phyloP scores from a whole-genome alignment of 1,140 invertebrate genomes.

The Sitophilus oryzae region DNA sequence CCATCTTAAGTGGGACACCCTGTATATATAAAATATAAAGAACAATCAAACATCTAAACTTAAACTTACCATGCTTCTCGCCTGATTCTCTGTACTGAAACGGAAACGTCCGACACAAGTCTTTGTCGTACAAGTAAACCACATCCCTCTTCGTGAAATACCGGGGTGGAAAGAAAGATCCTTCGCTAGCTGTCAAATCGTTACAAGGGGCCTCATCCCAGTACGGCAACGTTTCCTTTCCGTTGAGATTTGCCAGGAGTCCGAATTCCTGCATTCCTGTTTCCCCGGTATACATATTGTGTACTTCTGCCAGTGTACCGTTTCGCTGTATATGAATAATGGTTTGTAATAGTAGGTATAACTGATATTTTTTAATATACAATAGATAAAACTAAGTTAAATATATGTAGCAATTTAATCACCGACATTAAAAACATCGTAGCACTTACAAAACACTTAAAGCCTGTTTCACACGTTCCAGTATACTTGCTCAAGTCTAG shows the following conservation, averaged over 20 bases:
- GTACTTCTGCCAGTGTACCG: conserved; percentile 71
- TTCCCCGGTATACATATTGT: conserved; percentile 73
- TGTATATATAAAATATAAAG: too few species aligned
- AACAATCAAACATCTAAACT: too few species aligned
- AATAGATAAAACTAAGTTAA: too few species aligned
- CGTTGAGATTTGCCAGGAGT: conserved; percentile 69
- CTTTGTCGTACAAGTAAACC: conserved; percentile 77
- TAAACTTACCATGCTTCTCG: conserved; percentile 57
- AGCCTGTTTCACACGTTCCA: too few species aligned
- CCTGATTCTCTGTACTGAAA: conserved; percentile 62
- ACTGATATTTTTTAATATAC: too few species aligned
- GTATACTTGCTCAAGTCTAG: too few species aligned
- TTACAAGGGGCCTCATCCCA: conserved; percentile 75
- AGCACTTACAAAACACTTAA: too few species aligned
- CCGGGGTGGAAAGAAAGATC: conserved; percentile 74
- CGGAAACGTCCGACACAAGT: conserved; percentile 73
- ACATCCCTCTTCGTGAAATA: conserved; percentile 65
- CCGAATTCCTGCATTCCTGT: conserved; percentile 72
- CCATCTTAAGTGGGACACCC: too few species aligned
- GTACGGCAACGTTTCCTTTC: conserved; percentile 65
- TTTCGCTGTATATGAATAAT: conserved; percentile 75
- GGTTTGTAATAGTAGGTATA: too few species aligned
- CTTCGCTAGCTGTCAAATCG: conserved; percentile 76
- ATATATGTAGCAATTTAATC: too few species aligned
- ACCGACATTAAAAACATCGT: too few species aligned